phyloP scores from a whole-genome alignment of 2,113 vertebrate genomes.

The Motacilla tschutschensis region DNA sequence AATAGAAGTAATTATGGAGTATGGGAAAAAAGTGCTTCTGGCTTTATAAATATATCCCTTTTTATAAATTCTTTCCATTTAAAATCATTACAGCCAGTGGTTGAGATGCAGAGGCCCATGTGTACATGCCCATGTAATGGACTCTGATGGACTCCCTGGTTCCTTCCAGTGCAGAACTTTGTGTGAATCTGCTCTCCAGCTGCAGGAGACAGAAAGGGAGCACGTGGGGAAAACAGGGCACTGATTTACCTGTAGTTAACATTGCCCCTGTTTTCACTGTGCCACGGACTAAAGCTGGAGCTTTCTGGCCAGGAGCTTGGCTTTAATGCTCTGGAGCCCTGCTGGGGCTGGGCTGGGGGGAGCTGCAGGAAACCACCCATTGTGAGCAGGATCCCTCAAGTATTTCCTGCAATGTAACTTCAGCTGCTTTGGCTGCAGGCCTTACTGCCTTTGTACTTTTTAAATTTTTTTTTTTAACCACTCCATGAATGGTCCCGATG shows the following conservation, averaged over 20 bases:
- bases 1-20: slow-evolving; percentile 45
- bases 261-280: not conserved
- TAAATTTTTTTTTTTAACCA: not conserved
- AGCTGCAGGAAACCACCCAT: not conserved
- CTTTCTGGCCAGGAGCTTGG: not conserved
- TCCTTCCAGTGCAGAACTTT: not conserved
- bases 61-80: not conserved
- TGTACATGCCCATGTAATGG: not conserved
- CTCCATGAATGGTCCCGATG: not conserved
- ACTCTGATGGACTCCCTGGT: not conserved
- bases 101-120: not conserved
- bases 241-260: not conserved
- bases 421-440: not conserved
- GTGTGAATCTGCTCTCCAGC: not conserved
- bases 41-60: slow-evolving; percentile 34
- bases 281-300: not conserved
- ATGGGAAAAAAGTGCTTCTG: not conserved
- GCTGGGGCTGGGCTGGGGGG: not conserved
- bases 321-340: not conserved
- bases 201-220: not conserved
- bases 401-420: not conserved
- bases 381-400: not conserved
- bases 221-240: accelerated
- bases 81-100: not conserved
- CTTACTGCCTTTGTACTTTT: not conserved